Conservation (phyloP, 2,113 vertebrate species). For the Serilophus lunatus region DNA sequence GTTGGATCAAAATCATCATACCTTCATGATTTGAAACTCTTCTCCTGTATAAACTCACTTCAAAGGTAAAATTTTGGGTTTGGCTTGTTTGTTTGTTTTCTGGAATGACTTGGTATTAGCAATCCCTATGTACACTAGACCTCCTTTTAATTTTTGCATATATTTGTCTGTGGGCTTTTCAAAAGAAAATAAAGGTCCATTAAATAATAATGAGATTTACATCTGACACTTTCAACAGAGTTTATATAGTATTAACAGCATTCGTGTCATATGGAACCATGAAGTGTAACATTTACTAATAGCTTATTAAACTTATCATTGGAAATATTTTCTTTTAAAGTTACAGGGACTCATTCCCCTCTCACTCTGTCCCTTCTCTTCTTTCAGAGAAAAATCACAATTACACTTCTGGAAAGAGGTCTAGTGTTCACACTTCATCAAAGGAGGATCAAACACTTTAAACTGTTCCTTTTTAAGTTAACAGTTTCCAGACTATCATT, state of each 20-base stretch:
- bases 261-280: slow-evolving; percentile 40
- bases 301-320: slow-evolving; percentile 38
- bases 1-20: neutral
- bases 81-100: neutral
- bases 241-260: slow-evolving; percentile 40
- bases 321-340: slow-evolving; percentile 41
- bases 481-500: slow-evolving; percentile 66
- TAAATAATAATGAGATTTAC: slow-evolving; percentile 33
- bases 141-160: neutral
- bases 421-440: slow-evolving; percentile 71
- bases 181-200: neutral
- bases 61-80: neutral
- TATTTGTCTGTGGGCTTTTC: neutral
- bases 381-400: slow-evolving; percentile 10
- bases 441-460: slow-evolving; percentile 66
- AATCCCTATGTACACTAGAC: neutral
- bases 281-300: slow-evolving; percentile 50
- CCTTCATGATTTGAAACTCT: neutral
- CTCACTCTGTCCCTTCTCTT: neutral
- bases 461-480: slow-evolving; percentile 61
- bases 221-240: slow-evolving; percentile 61
- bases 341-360: neutral
- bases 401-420: slow-evolving; percentile 29
- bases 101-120: neutral
- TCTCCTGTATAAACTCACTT: neutral